phyloP scores from a whole-genome alignment of 2,113 vertebrate genomes.

The Mugil cephalus region DNA sequence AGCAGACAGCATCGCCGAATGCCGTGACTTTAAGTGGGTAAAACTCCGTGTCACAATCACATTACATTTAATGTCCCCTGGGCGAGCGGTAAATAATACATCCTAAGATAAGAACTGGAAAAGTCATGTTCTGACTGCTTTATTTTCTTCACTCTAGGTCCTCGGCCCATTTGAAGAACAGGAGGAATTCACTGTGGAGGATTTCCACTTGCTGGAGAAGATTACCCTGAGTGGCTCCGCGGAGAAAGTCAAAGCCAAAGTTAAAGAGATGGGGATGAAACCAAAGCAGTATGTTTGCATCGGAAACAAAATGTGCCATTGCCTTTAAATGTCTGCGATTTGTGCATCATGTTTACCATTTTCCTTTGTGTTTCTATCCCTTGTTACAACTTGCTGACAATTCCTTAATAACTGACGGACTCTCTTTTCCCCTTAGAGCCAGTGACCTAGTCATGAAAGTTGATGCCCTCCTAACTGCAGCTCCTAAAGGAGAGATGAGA shows the following conservation, averaged over 20 bases:
- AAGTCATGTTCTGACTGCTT: constrained; percentile 45
- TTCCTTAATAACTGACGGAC: constrained; percentile 48
- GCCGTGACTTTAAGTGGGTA: constrained; percentile 48
- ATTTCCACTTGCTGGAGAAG: constrained; percentile 94
- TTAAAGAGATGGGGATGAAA: constrained; percentile 88
- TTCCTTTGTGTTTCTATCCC: not conserved
- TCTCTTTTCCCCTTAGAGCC: constrained; percentile 77
- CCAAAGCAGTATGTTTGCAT: constrained; percentile 79
- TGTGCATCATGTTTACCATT: not conserved
- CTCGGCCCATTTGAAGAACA: constrained; percentile 87
- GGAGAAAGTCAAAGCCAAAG: constrained; percentile 89
- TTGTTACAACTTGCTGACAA: not conserved
- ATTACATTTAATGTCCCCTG: constrained; percentile 59
- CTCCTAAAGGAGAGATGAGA: constrained; percentile 86
- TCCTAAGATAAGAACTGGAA: constrained; percentile 44
- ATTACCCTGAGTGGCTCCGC: constrained; percentile 87
- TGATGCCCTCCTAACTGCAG: constrained; percentile 89
- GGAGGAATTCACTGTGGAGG: constrained; percentile 88
- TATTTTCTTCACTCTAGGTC: constrained; percentile 81
- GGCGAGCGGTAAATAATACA: constrained; percentile 56
- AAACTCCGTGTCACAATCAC: constrained; percentile 52
- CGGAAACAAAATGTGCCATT: not conserved
- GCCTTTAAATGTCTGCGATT: not conserved
- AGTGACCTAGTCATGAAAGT: constrained; percentile 96
- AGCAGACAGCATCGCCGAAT: constrained; percentile 19